Base-by-base conservation (phyloP, 2,888 invertebrate species). In the Caenorhabditis doughertyi region DNA sequence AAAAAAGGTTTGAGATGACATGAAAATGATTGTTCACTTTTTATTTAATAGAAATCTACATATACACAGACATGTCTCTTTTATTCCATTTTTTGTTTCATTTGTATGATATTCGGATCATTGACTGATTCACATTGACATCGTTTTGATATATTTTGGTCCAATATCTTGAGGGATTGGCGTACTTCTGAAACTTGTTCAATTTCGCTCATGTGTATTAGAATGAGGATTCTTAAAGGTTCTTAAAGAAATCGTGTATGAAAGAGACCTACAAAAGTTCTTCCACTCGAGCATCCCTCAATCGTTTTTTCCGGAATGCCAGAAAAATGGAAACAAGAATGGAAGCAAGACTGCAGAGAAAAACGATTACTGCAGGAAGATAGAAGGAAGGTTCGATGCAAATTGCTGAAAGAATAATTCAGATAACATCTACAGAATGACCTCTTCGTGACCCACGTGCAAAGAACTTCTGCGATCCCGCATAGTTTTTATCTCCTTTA, bases 301-400 rank as follows among this genome's bases (percentile, higher is more conserved):
- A 7, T 3, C 58, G 29, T 42, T 35, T 44, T 56, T 58, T 62
- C 25, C 81, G 55, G 51, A 77, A 67, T 1, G 81, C 65, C 18
- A 84, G 21, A 25, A 79, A 64, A 27, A 84, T 70, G 5, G 81
- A 84, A 25, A 84, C 51, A 3, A 62, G 44, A 23, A 84, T 76
- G 0, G 84, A 81, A 3, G 53, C 23, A 13, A 84, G 56, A 53
- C 81, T 74, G 21, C 51, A 13, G 11, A 74, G 23, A 56, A 80
- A 77, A 9, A 81, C 27, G 3, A 27, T 39, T n/a, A 74, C 35
- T 0, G 62, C 76, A 2, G 84, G 81, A 8, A 84, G 44, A 42
- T 84, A 84, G 18, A 74, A 47, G 1, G 68, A 35, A 3, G 84
- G 60, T 67, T 84, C 80, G 47, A 84, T 70, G 67, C 84, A 84